phyloP scores from a whole-genome alignment of 1,140 invertebrate genomes.

The Rhysida immarginata region DNA sequence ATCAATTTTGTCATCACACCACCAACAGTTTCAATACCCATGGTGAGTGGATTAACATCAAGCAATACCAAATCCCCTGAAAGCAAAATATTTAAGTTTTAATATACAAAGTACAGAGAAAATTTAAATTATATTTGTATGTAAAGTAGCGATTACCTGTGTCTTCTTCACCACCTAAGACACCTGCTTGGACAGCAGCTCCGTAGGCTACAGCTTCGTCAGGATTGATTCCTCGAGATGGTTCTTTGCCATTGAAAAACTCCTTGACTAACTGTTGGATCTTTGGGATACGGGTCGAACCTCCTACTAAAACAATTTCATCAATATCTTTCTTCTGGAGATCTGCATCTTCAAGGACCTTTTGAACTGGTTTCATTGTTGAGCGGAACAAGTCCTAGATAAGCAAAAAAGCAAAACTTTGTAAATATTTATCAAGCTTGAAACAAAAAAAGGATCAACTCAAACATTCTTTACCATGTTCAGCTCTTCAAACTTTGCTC shows the following conservation, averaged over 20 bases:
- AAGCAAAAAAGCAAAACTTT: not conserved
- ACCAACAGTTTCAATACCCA: slow-evolving; percentile 98
- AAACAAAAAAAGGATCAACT: not conserved
- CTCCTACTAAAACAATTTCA: slow-evolving; percentile 97
- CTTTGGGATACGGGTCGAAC: slow-evolving; percentile 97
- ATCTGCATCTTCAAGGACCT: slow-evolving; percentile 93
- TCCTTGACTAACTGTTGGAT: slow-evolving; percentile 97
- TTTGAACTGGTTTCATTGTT: slow-evolving; percentile 97
- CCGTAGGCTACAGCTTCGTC: slow-evolving; percentile 97
- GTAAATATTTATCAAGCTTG: not conserved
- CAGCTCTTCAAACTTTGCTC: slow-evolving; percentile 98
- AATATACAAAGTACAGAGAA: not conserved
- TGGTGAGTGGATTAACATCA: slow-evolving; percentile 93
- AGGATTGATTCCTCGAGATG: slow-evolving; percentile 93
- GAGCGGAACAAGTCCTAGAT: slow-evolving; percentile 84
- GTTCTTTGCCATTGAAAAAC: slow-evolving; percentile 96
- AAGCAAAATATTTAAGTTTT: slow-evolving; percentile 8
- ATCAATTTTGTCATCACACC: slow-evolving; percentile 99
- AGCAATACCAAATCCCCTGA: slow-evolving; percentile 92
- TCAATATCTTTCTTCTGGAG: slow-evolving; percentile 98
- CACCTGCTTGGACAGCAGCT: slow-evolving; percentile 93
- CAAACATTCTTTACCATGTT: slow-evolving; percentile 54
- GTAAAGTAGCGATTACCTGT: slow-evolving; percentile 14
- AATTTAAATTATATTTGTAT: not conserved
- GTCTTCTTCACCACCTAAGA: slow-evolving; percentile 39